Evolutionary conservation across 2,113 vertebrate genomes (phyloP), one percentile per base, ranked within the genome.

Genomic region (Clarias batrachus): DNA sequence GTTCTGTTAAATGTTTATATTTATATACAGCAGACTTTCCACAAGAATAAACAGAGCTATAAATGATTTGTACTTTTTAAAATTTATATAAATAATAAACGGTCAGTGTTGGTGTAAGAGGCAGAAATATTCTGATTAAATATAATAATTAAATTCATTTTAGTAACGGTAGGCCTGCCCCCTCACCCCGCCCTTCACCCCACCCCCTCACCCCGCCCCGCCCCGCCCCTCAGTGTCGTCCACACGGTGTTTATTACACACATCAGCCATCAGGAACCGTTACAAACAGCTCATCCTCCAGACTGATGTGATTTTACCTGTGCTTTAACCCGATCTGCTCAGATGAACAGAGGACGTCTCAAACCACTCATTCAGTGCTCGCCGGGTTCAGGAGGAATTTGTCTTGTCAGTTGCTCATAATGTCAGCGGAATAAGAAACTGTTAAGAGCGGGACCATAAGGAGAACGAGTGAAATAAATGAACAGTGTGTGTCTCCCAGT

Each of bases 401-500:
- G 16, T 30, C 77, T 59, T 79, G 77, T 79, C 77, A 30, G 54
- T 30, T n/a, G 52, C 2, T 56, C 76, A n/a, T 4, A 7, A 23
- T 74, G 71, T 74, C 71, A 74, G 37, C 13, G 71, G 37, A 74
- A 74, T 48, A 74, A 48, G 21, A 76, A 13, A 54, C 5, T 8
- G 3, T 78, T 78, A 78, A 57, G 17, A 79, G 8, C 76, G 30
- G 76, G 54, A 79, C 77, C 30, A 79, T 21, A 33, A 19, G 54
- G 77, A 79, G 56, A 59, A 30, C n/a, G 19, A 79, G 54, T 30
- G 54, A 30, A 79, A 57, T 57, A 33, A 79, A 59, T 33, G 54
- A 79, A 59, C 54, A 37, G n/a, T 59, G 54, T 79, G 77, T 59
- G 77, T 79, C 59, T 79, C 54, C 77, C 90, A 90, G 88, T 86